These are phyloP conservation scores for Epizoanthus stellaris DNA, from an alignment of 92 coral and sea anemone species.

Conservation along the genomic window DNA sequence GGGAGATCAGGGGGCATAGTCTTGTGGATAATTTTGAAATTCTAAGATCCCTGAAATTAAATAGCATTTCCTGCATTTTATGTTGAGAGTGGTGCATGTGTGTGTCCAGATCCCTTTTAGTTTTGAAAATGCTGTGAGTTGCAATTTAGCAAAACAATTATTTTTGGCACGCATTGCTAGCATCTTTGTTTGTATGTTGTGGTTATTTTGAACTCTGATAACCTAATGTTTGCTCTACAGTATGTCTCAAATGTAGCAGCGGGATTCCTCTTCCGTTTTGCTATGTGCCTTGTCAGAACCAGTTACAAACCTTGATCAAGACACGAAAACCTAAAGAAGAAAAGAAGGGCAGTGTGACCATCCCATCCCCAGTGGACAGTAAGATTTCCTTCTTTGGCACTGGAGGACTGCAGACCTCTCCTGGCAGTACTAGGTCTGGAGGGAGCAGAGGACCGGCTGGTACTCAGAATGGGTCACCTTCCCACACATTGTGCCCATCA, in stretches of 20 bases:
- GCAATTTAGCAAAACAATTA: no score
- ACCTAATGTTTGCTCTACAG: constrained; percentile 6
- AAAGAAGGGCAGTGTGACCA: constrained; percentile 5
- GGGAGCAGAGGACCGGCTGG: not conserved
- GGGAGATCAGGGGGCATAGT: no score
- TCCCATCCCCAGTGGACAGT: constrained; percentile 72
- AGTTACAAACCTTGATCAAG: constrained; percentile 67
- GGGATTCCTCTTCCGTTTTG: constrained; percentile 82
- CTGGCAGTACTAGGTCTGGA: not conserved
- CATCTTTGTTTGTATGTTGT: no score
- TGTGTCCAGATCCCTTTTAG: no score
- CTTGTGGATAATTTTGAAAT: no score
- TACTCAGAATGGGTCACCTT: constrained; percentile 28
- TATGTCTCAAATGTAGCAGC: constrained; percentile 1
- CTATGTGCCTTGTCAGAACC: constrained; percentile 86
- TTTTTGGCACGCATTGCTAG: no score
- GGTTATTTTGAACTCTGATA: no score
- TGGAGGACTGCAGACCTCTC: constrained; percentile 25
- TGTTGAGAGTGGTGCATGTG: no score
- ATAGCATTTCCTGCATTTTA: no score
- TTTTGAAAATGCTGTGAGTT: no score
- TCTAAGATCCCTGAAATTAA: no score
- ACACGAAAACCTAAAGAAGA: constrained; percentile 44
- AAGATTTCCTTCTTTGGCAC: constrained; percentile 75
- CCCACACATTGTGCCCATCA: not conserved